Conservation (phyloP, 2,888 invertebrate species). For the Dryobota labecula region DNA sequence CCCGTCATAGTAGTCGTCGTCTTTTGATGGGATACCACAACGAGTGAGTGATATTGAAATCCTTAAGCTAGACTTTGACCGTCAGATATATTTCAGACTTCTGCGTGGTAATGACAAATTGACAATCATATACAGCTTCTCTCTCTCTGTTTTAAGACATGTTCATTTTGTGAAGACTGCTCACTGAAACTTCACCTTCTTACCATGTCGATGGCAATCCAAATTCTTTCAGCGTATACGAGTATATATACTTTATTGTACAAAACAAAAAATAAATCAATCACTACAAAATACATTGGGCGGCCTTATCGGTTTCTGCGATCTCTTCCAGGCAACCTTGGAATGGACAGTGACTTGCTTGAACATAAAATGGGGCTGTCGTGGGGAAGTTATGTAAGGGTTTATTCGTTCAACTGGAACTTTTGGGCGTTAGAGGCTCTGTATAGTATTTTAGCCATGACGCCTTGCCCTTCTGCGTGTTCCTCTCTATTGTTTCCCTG, state of each 20-base stretch:
- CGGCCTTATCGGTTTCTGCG: too few species aligned
- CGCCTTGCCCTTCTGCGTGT: slow-evolving; percentile 18
- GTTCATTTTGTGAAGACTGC: neutral
- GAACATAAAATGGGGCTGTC: too few species aligned
- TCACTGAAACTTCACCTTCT: too few species aligned
- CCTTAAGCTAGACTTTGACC: neutral
- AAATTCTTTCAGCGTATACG: neutral
- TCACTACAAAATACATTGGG: too few species aligned
- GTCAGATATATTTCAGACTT: neutral
- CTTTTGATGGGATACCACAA: neutral
- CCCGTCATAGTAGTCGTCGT: neutral
- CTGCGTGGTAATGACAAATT: neutral
- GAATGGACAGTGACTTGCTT: too few species aligned
- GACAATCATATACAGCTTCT: neutral
- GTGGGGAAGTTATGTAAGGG: too few species aligned
- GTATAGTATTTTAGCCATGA: neutral
- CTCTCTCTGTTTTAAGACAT: too few species aligned
- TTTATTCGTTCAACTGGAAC: neutral
- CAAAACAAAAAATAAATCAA: too few species aligned
- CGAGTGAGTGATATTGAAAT: neutral
- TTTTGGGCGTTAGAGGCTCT: neutral
- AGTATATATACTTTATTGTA: too few species aligned
- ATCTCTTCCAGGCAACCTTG: too few species aligned
- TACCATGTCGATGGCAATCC: neutral
- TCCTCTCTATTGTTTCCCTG: neutral